Conservation (phyloP, 2,797 vertebrate species). For the Platyrinchus mystaceus region DNA sequence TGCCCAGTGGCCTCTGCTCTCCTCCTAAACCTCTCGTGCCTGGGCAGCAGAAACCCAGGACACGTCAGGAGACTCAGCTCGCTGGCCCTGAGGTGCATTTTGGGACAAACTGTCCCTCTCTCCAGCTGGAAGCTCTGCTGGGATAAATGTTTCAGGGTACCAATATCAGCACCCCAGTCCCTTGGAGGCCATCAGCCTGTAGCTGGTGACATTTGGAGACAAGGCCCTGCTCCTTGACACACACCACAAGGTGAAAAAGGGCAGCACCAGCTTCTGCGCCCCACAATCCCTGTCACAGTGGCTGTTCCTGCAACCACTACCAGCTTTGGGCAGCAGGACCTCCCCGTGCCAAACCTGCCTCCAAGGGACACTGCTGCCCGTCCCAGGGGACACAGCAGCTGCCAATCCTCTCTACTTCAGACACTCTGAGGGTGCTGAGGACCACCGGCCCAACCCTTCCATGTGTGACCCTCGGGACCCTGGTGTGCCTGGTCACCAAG, state of each 20-base stretch:
- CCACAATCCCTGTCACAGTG: rapidly evolving
- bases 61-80: not conserved
- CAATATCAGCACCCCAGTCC: not conserved
- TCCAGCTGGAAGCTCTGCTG: not conserved
- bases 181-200: not conserved
- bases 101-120: not conserved
- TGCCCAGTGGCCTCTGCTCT: not conserved
- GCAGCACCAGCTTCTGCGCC: not conserved
- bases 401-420: not conserved
- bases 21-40: not conserved
- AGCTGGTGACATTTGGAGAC: not conserved
- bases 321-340: not conserved
- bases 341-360: not conserved
- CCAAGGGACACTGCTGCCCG: not conserved
- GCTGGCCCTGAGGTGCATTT: not conserved
- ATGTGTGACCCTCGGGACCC: not conserved
- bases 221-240: rapidly evolving
- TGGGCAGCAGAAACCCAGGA: not conserved
- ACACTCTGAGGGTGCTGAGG: not conserved
- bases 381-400: not conserved
- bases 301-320: not conserved
- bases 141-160: not conserved
- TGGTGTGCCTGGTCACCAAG: not conserved
- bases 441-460: not conserved
- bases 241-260: not conserved